phyloP scores from a whole-genome alignment of 2,797 vertebrate genomes.

The Gymnodraco acuticeps region DNA sequence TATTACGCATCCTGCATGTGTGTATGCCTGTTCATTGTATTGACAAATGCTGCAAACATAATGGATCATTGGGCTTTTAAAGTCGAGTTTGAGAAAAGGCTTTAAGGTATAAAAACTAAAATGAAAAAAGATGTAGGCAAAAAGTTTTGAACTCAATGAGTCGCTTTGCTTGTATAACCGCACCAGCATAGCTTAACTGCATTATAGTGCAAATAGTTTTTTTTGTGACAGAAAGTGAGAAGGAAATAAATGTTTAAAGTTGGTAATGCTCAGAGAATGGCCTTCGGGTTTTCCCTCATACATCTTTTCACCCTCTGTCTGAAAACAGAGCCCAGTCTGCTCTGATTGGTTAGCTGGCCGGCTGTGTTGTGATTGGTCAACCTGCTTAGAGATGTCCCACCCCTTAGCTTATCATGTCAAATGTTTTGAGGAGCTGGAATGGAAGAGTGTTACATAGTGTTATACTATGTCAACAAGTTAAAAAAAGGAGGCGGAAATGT shows the following conservation, averaged over 20 bases:
- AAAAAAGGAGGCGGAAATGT: too few relatives aligned
- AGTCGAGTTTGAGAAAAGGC: slow-evolving; percentile 47
- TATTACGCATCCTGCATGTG: slow-evolving; percentile 28
- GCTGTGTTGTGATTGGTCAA: too few relatives aligned
- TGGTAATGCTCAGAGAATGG: not conserved
- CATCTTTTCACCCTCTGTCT: too few relatives aligned
- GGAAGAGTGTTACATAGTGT: too few relatives aligned
- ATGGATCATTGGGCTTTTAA: slow-evolving; percentile 51
- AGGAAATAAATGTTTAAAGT: slow-evolving; percentile 1
- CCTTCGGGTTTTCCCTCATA: not conserved
- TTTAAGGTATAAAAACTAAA: slow-evolving; percentile 36
- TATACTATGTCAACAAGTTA: too few relatives aligned
- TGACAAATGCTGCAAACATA: slow-evolving; percentile 43
- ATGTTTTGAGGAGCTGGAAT: too few relatives aligned
- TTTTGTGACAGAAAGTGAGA: slow-evolving; percentile 1
- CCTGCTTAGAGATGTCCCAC: too few relatives aligned
- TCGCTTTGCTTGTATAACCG: not conserved
- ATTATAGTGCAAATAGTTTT: not conserved
- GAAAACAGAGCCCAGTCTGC: too few relatives aligned
- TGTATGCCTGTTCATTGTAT: slow-evolving; percentile 31
- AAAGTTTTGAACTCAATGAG: slow-evolving; percentile 23
- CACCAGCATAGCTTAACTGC: not conserved
- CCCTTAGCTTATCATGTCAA: too few relatives aligned
- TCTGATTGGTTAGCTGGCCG: too few relatives aligned
- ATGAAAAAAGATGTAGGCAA: slow-evolving; percentile 16